Evolutionary conservation across 2,888 invertebrate genomes (phyloP), one percentile per base, ranked within the genome.

Genomic region (Itoplectis maculator): DNA sequence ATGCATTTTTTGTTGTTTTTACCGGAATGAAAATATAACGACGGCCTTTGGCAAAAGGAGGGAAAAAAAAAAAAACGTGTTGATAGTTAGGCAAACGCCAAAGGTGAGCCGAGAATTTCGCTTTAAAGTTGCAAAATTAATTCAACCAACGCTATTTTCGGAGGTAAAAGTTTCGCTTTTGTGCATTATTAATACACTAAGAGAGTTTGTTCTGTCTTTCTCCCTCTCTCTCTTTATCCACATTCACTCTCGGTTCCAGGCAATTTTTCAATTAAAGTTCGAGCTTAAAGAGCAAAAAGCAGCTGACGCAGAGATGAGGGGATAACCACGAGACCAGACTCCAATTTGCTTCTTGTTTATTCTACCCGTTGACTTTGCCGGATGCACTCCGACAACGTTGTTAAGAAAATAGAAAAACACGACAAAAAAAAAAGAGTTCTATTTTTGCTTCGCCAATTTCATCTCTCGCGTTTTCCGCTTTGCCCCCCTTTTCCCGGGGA

Each of bases 261-360:
- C 49, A 72, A 65, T 82, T 78, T 74, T 74, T 65, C 73, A 81
- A 78, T 82, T 78, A 78, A 78, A 78, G 65, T 74, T 74, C 20
- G 20, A 45, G 35, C 37, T 51, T 15, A 7, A 1, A 56, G 2
- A 29, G 37, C 35, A 54, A 37, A 15, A 49, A 35, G 47, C 45
- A 47, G 37, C 9, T 40, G 37, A 11, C 15, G 35, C 2, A 51
- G 37, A 45, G 35, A 65, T 8, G 51, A 35, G n/a, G 42, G 40
- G 47, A 70, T 65, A 78, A 74, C 13, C 74, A 56, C 23, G 45
- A 49, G 65, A 45, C 35, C 13, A 6, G 18, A 65, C 56, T 63
- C 40, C 54, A 63, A 82, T 74, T 74, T 74, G 65, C 74, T 65
- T 29, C 42, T 56, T 70, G 65, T 78, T 82, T 65, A 82, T 82